Base-by-base conservation (phyloP, 2,113 vertebrate species). In the Herpailurus yagouaroundi region DNA sequence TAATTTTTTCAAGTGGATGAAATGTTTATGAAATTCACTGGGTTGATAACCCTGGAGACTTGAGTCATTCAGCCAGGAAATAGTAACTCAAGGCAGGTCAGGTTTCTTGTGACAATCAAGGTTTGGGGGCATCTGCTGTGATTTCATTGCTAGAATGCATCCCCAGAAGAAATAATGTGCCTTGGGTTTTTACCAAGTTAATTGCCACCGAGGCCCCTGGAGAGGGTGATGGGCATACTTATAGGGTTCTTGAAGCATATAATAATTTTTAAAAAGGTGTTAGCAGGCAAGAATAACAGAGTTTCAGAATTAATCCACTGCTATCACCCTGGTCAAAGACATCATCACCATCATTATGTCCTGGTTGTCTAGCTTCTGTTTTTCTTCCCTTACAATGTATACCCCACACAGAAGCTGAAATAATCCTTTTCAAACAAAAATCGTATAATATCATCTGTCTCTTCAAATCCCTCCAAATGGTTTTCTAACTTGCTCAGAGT, bases 41-140 rank as follows among this genome's bases (percentile, higher is more conserved):
- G 79, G 87, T 38, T 3, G 14, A 68, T 85, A 87, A 73, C 92
- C 71, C 84, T 92, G 57, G 96, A 96, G 87, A 96, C 71, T 71
- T 7, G 63, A 95, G n/a, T 90, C 94, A 92, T 63, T 94, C 79
- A 92, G 73, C 79, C 79, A 90, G 89, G 83, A 96, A 97, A 97
- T 4, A 82, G 60, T 85, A 57, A 79, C 85, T 94, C 25, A n/a
- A 68, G 82, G 95, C 77, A 69, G 89, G 86, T 64, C 23, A 23
- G 89, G 60, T 69, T 73, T 90, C 76, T 69, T 14, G 27, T 25
- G 41, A 63, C n/a, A 80, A 45, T 31, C 89, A 85, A 92, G 71
- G 27, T 57, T 74, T 85, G 64, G 31, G 64, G 89, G 63, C 87
- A 79, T 86, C 79, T 95, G 57, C 77, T 60, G 91, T 63, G 57